A percentile compares a stretch with the other conserved stretches of the same genome.
phyloP scores from a whole-genome alignment of 1,140 invertebrate species.

The Leptoteleia sp. region DNA sequence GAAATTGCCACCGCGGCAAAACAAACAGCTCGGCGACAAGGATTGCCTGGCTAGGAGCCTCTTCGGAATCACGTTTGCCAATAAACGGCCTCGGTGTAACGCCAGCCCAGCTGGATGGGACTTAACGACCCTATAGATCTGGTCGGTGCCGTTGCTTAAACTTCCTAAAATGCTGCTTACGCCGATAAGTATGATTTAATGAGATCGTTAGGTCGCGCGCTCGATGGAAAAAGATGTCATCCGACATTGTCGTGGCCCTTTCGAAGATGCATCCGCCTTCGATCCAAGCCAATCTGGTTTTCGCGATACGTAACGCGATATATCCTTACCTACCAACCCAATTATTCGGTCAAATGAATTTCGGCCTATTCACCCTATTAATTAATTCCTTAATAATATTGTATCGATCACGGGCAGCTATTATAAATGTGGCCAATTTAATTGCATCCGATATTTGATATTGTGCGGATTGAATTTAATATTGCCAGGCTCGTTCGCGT shows the following conservation, averaged over 20 bases:
- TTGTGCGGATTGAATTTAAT: too few species aligned
- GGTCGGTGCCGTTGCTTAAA: conserved; percentile 40
- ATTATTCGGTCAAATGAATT: too few species aligned
- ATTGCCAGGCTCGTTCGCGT: too few species aligned
- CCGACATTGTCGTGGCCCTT: conserved; percentile 11
- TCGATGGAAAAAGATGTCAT: conserved; percentile 30
- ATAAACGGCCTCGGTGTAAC: conserved; percentile 36
- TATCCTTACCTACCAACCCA: too few species aligned
- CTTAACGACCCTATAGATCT: conserved; percentile 50
- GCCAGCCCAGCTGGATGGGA: conserved; percentile 37
- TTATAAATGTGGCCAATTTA: too few species aligned
- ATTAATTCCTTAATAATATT: too few species aligned
- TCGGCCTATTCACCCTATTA: too few species aligned
- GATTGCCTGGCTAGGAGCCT: conserved; percentile 13
- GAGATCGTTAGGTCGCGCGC: conserved; percentile 40
- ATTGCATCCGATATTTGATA: too few species aligned
- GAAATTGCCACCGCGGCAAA: conserved; percentile 2
- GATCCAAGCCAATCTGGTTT: too few species aligned
- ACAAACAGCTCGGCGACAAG: conserved; percentile 30
- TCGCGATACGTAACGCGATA: too few species aligned
- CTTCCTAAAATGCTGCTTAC: conserved; percentile 24
- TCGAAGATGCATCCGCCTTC: neutral
- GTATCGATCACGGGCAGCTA: too few species aligned
- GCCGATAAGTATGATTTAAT: conserved; percentile 55
- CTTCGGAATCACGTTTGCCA: conserved; percentile 30